Conservation (phyloP, 1,140 invertebrate genomes). For the Rhynchophorus ferrugineus region DNA sequence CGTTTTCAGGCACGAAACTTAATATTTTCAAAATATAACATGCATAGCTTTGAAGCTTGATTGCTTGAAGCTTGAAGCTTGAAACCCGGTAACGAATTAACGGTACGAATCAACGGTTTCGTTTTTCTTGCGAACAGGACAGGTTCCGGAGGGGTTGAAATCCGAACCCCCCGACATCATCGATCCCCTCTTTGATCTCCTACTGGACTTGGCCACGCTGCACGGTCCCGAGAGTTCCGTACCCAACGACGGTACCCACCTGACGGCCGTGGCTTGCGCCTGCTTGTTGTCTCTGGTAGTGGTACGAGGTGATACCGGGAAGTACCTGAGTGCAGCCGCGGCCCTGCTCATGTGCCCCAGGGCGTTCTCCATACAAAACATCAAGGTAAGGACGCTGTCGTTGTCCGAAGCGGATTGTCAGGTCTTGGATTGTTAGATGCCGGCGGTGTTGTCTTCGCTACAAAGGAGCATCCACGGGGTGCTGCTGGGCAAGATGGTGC, state of each 20-base stretch:
- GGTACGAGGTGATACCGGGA: conserved; percentile 89
- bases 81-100: too few species aligned
- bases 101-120: too few species aligned
- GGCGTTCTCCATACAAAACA: conserved; percentile 67
- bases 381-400: conserved; percentile 51
- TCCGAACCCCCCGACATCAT: conserved; percentile 66
- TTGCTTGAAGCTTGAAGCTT: too few species aligned
- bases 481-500: conserved; percentile 70
- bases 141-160: conserved; percentile 67
- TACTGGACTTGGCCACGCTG: conserved; percentile 69
- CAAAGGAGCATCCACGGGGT: conserved; percentile 86
- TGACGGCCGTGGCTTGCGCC: conserved; percentile 81
- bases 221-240: conserved; percentile 51
- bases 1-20: too few species aligned
- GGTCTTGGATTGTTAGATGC: conserved; percentile 55
- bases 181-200: conserved; percentile 69
- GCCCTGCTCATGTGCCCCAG: conserved; percentile 82
- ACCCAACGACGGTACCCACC: conserved; percentile 54
- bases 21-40: too few species aligned
- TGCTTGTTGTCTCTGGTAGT: conserved; percentile 85
- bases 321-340: conserved; percentile 77
- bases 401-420: conserved; percentile 6
- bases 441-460: conserved; percentile 73
- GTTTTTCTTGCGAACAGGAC: conserved; percentile 43
- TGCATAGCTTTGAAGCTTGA: too few species aligned